Evolutionary conservation across 2,888 invertebrate genomes (phyloP).

Genomic region (Elaeidobius kamerunicus): DNA sequence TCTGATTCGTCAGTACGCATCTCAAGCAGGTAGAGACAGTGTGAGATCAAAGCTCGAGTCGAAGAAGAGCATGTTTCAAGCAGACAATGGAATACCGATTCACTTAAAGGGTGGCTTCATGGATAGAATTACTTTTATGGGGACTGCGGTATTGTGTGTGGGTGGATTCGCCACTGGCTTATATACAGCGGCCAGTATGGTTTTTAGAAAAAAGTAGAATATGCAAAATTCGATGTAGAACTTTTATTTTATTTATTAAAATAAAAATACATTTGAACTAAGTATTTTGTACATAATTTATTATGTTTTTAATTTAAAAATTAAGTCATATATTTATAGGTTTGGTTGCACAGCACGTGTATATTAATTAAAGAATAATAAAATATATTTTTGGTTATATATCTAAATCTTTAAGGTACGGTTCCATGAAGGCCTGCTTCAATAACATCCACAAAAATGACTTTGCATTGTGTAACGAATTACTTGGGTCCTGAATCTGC

Average conservation of each 20-base stretch:
- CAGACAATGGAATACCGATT: conserved; percentile 1
- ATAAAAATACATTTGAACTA: no score
- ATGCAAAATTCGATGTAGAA: no score
- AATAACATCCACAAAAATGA: conserved; percentile 51
- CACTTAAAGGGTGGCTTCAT: conserved; percentile 8
- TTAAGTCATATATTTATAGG: no score
- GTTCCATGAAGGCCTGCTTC: conserved; percentile 52
- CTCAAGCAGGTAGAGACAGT: not conserved
- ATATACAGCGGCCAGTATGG: not conserved
- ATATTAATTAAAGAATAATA: no score
- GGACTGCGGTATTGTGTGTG: not conserved
- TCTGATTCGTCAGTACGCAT: not conserved
- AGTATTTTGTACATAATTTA: no score
- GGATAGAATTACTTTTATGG: not conserved
- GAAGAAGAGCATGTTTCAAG: not conserved
- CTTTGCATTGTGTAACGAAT: conserved; percentile 55
- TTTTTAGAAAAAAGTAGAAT: not conserved
- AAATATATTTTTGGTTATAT: not conserved
- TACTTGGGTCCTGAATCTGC: conserved; percentile 54
- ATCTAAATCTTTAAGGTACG: conserved; percentile 43
- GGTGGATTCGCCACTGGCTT: not conserved
- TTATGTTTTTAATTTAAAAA: no score
- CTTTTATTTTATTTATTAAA: no score
- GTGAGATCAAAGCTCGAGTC: not conserved
- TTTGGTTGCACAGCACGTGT: no score